Conservation (phyloP, 1,140 invertebrate genomes). For the Brachionus angularis region DNA sequence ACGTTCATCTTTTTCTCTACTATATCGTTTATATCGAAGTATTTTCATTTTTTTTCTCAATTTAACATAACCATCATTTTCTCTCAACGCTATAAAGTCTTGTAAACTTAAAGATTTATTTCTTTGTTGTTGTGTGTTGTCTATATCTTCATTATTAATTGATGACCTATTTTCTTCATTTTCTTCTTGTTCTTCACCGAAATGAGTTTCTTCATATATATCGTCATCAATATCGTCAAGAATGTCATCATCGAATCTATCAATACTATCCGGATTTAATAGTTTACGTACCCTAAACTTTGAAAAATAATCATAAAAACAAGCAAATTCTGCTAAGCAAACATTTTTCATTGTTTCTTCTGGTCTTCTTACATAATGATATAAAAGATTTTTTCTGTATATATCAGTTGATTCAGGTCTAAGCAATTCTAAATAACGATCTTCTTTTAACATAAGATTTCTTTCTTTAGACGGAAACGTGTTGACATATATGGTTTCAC, state of each 20-base stretch:
- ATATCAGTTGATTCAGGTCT: not conserved
- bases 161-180: no score
- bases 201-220: no score
- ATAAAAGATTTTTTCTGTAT: not conserved
- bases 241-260: not conserved
- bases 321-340: not conserved
- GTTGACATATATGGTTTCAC: not conserved
- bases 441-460: conserved; percentile 9
- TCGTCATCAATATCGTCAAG: conserved; percentile 3
- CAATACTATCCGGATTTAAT: not conserved
- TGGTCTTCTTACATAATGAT: not conserved
- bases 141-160: no score
- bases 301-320: not conserved
- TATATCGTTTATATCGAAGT: not conserved
- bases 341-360: not conserved
- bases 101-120: no score
- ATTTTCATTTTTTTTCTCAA: not conserved
- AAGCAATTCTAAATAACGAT: conserved; percentile 1
- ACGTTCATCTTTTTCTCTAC: not conserved
- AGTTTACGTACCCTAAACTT: not conserved
- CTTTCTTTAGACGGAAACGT: conserved; percentile 5
- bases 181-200: no score
- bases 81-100: not conserved
- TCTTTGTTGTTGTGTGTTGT: no score
- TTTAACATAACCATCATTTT: not conserved